Base-by-base conservation (phyloP, 2,888 invertebrate species). In the Platycheirus rosarum region DNA sequence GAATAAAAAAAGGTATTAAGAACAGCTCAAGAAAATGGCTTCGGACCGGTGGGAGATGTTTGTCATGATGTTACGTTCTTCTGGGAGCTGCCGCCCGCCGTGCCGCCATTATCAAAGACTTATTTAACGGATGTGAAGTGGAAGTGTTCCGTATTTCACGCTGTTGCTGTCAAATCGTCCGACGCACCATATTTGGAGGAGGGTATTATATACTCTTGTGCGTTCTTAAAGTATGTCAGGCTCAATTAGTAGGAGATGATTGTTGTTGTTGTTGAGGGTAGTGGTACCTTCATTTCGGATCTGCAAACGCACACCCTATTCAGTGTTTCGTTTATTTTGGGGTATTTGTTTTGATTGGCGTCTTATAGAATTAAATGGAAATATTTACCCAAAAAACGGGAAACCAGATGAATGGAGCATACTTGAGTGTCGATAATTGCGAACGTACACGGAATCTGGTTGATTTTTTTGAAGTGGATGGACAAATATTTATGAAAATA, bases 181-280 rank as follows among this genome's bases (percentile, higher is more conserved):
- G 37, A 65, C 44, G n/a, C n/a, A 55, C 35, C 53, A 55, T 65
- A 42, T 55, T 55, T n/a, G 20, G 20, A 42, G 2, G 23, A 40
- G 35, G 14, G 40, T 14, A 6, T 20, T 11, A 20, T 35, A 20
- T 65, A 29, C 23, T 46, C 42, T 40, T 69, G 68, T 69, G 62
- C 79, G 79, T 74, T 69, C 57, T 7, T n/a, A 70, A 75, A 80
- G 57, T 80, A 69, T 80, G 79, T 80, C 79, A 80, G 65, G 75
- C 79, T 65, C 79, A 80, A 80, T 80, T 80, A 80, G 74, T 66
- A 60, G 46, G 13, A 63, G 79, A 74, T 69, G 75, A 75, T 80
- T 70, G 65, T 75, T 80, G 35, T 79, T 71, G 13, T 73, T 53
- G 0, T 35, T 18, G 1, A 5, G 1, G 42, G 8, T 42, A 8